A percentile compares a stretch with the other conserved stretches of the same genome.
phyloP scores from a whole-genome alignment of 2,888 invertebrate species.

The Hypolimnas misippus region DNA sequence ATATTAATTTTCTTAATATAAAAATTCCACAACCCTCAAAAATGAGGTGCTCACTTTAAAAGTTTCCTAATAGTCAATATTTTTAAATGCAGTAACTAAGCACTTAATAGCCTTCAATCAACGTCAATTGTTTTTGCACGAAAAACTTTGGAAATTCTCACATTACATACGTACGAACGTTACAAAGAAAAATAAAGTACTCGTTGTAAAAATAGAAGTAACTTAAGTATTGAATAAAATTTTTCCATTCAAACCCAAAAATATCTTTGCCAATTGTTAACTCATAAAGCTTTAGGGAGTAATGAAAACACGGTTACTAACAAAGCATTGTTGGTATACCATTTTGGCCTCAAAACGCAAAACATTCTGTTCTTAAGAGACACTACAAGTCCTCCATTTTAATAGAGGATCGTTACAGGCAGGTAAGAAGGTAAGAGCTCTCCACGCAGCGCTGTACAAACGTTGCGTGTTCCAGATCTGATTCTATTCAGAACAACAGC shows the following conservation, averaged over 20 bases:
- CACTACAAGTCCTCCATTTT: slow-evolving; percentile 15
- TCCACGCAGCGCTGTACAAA: slow-evolving; percentile 26
- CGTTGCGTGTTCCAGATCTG: slow-evolving; percentile 35
- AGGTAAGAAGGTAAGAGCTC: slow-evolving; percentile 37
- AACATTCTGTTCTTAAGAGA: slow-evolving; percentile 35
- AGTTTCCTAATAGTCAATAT: not conserved
- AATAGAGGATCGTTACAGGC: slow-evolving; percentile 36
- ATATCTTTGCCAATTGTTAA: not conserved
- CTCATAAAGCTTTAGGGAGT: not conserved
- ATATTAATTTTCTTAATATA: too few species aligned
- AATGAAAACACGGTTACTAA: slow-evolving; percentile 9
- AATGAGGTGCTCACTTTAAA: not conserved
- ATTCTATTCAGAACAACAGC: slow-evolving; percentile 29
- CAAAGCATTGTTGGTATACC: slow-evolving; percentile 22
- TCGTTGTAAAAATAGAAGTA: too few species aligned
- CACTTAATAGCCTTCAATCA: not conserved
- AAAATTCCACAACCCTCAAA: too few species aligned
- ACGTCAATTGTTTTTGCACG: not conserved
- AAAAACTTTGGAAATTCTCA: not conserved
- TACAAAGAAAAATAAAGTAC: too few species aligned
- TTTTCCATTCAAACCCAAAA: not conserved
- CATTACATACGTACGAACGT: not conserved
- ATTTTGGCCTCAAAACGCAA: slow-evolving; percentile 27
- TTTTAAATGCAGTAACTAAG: not conserved
- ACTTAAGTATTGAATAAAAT: not conserved